phyloP scores from a whole-genome alignment of 2,888 invertebrate species.

The Tenthredo notha region DNA sequence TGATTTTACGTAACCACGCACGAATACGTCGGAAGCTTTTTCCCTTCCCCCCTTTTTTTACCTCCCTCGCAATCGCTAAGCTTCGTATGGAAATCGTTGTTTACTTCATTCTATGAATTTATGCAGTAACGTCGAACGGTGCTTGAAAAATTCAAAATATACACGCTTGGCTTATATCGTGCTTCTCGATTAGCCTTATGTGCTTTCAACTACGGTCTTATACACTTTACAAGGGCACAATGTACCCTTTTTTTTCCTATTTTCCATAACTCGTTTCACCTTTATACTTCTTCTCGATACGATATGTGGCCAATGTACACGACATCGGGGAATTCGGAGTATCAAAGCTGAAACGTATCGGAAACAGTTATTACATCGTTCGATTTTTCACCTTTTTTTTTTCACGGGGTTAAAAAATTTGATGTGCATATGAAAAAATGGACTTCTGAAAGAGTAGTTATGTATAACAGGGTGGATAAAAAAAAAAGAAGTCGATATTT shows the following conservation, averaged over 20 bases:
- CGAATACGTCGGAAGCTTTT: neutral
- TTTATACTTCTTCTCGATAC: constrained; percentile 3
- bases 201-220: neutral
- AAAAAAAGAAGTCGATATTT: no score
- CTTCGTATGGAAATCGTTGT: constrained; percentile 42
- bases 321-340: constrained; percentile 2
- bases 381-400: neutral
- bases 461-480: no score
- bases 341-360: neutral
- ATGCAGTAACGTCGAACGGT: constrained; percentile 15
- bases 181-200: neutral
- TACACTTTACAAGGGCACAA: neutral
- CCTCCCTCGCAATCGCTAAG: constrained; percentile 26
- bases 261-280: neutral
- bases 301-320: neutral
- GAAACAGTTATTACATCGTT: constrained; percentile 2
- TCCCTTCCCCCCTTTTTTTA: no score
- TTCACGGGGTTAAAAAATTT: neutral
- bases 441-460: neutral
- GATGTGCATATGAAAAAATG: neutral
- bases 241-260: neutral
- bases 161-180: neutral
- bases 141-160: constrained; percentile 32
- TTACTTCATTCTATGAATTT: constrained; percentile 28
- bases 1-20: constrained; percentile 21